Base-by-base conservation (phyloP, 2,888 invertebrate species). In the Liopterus haemorrhoidalis region DNA sequence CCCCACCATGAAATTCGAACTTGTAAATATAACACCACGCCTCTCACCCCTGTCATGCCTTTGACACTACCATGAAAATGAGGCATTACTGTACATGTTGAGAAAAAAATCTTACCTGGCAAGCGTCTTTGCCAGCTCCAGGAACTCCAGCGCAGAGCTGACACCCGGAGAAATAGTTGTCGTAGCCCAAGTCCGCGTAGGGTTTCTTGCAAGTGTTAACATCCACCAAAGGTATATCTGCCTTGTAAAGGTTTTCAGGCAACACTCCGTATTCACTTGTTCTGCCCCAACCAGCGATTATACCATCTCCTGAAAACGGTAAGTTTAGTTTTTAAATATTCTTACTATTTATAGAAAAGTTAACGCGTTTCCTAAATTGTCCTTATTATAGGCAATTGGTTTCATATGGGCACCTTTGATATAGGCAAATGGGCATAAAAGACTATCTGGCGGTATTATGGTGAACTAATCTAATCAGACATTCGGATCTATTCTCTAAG, bases 241-340 rank as follows among this genome's bases (percentile, higher is more conserved):
- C 53, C 32, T 55, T 50, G 36, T 52, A 51, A 14, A 59, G 39
- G 5, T 45, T 42, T 16, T 53, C 39, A 16, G 59, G 48, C 20
- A 51, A 49, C 4, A 11, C 16, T 9, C 56, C 57, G 21, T 46
- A 45, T 54, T 59, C 59, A 11, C 22, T 41, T 5, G 53, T 16
- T 38, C 54, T 40, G 9, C 60, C 60, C 60, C 60, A 60, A 2
- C 60, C 60, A 14, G 57, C 52, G 5, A 58, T 54, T 16, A 51
- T 44, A 35, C 54, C 56, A n/a, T 16, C 22, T 39, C 42, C 52
- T 52, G 24, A 30, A 33, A 28, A 37, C 11, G 25, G 2, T 15
- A 37, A n/a, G n/a, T 12, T 15, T 18, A 12, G 6, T 30, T n/a
- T 30, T 6, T 11, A 30, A 30, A 11, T 11, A 30, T 30, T 30